Conservation (phyloP, 2,113 vertebrate species). For the Podocnemis expansa region DNA sequence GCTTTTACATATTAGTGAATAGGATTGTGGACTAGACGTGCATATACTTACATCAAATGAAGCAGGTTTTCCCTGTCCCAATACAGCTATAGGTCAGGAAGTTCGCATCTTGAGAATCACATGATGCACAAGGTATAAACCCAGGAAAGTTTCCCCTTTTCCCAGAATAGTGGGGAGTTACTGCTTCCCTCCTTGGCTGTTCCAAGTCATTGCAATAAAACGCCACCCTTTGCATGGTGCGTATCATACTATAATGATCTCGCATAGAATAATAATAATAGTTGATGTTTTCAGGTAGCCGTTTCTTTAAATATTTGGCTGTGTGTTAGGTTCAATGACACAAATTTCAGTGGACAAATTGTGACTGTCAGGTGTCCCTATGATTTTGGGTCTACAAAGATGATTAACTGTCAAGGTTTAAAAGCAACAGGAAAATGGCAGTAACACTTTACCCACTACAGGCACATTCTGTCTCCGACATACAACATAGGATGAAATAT, state of each 20-base stretch:
- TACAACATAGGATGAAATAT: neutral
- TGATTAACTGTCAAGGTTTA: neutral
- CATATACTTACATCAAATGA: neutral
- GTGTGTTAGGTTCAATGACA: neutral
- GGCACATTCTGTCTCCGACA: neutral
- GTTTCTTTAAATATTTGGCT: neutral
- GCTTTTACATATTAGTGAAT: neutral
- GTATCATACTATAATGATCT: neutral
- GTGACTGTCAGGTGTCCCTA: neutral
- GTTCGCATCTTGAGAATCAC: neutral
- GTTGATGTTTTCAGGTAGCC: neutral
- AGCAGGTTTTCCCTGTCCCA: neutral
- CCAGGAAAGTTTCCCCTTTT: neutral
- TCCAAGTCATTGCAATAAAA: neutral
- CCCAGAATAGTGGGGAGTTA: neutral
- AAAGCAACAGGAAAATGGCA: neutral
- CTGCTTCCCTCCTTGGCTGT: neutral
- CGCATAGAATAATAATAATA: neutral
- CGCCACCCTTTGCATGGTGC: neutral
- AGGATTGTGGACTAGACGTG: neutral
- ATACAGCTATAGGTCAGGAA: neutral
- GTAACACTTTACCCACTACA: neutral
- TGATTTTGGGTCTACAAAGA: neutral
- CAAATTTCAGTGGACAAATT: neutral
- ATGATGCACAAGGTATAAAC: neutral